Percentiles rank a stretch among this genome's conserved stretches.
These are phyloP conservation scores for Rhyacophila evoluta DNA, from an alignment of 2,888 invertebrate genomes.

Conservation along the genomic window DNA sequence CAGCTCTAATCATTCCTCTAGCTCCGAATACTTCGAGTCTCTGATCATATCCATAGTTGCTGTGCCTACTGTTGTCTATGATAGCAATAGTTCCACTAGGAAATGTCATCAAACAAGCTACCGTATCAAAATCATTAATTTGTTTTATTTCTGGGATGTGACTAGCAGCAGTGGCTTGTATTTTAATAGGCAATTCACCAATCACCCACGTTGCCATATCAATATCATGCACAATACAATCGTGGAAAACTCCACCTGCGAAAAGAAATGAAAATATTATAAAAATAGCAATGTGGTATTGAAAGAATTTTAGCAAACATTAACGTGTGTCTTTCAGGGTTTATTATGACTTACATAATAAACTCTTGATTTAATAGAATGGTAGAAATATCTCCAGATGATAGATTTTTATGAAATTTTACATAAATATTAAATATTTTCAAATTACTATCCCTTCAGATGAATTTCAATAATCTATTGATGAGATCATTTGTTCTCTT, in stretches of 20 bases:
- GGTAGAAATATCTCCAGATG: too few species aligned
- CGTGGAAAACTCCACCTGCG: slow-evolving; percentile 76
- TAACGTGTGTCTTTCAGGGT: too few species aligned
- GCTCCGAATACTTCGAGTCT: slow-evolving; percentile 75
- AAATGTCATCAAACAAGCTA: slow-evolving; percentile 72
- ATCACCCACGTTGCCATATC: slow-evolving; percentile 76
- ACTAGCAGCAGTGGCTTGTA: slow-evolving; percentile 68
- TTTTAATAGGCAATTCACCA: slow-evolving; percentile 72
- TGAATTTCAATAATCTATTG: too few species aligned
- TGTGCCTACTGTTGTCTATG: slow-evolving; percentile 74
- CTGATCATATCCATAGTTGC: slow-evolving; percentile 77
- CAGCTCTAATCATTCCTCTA: slow-evolving; percentile 70
- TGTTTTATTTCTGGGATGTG: slow-evolving; percentile 72
- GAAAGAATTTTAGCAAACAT: too few species aligned
- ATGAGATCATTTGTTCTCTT: too few species aligned
- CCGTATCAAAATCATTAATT: slow-evolving; percentile 75
- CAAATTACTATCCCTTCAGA: too few species aligned
- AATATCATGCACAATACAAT: slow-evolving; percentile 78
- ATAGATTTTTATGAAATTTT: too few species aligned
- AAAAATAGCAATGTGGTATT: too few species aligned
- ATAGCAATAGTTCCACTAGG: slow-evolving; percentile 74
- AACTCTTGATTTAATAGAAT: too few species aligned
- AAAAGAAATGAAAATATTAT: not conserved
- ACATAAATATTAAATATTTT: too few species aligned
- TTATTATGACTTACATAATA: too few species aligned